Percentiles rank a stretch among this genome's conserved stretches.
Evolutionary conservation across 2,888 invertebrate species (phyloP).

Genomic region (Harpagoxenus sublaevis): DNA sequence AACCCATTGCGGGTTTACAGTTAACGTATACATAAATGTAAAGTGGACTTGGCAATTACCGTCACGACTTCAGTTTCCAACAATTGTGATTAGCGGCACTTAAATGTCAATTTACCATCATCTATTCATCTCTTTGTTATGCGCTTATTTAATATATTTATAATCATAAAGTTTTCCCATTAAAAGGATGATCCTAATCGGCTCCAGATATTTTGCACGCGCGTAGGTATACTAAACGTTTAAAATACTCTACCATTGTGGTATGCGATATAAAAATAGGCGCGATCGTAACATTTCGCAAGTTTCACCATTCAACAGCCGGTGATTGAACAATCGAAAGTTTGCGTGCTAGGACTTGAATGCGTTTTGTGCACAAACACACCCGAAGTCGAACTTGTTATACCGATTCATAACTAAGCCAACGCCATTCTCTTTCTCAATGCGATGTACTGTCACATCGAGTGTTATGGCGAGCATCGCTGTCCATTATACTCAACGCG

Average conservation of each 20-base stretch:
- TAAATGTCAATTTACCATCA: not conserved
- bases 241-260: not conserved
- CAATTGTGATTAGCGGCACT: slow-evolving; percentile 11
- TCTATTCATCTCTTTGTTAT: not conserved
- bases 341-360: slow-evolving; percentile 28
- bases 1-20: not conserved
- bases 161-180: not conserved
- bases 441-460: not conserved
- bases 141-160: not conserved
- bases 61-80: slow-evolving; percentile 18
- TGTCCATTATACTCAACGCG: not conserved
- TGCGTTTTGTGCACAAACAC: slow-evolving; percentile 10
- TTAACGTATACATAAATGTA: slow-evolving; percentile 16
- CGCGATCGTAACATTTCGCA: slow-evolving; percentile 39
- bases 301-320: slow-evolving; percentile 29
- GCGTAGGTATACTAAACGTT: not conserved
- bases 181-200: not conserved
- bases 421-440: slow-evolving; percentile 15
- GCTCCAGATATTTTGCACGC: not conserved
- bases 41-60: slow-evolving; percentile 7
- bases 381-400: not conserved
- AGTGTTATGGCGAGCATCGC: not conserved
- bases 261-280: slow-evolving; percentile 14
- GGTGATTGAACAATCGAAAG: slow-evolving; percentile 45
- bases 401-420: slow-evolving; percentile 32